These are phyloP conservation scores for Pollenia angustigena DNA, from an alignment of 2,888 invertebrate species.

Conservation along the genomic window DNA sequence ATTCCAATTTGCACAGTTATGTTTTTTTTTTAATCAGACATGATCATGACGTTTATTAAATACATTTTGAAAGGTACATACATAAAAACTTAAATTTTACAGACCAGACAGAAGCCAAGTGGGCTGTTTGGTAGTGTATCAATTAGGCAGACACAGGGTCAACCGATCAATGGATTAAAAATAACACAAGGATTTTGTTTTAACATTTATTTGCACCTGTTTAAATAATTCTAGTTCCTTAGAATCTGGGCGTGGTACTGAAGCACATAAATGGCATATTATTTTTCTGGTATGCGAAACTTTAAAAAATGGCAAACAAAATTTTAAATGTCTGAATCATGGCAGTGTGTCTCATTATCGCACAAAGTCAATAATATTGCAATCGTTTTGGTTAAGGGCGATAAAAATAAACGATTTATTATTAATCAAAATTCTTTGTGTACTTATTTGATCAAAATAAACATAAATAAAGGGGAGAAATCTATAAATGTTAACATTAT, in stretches of 20 bases:
- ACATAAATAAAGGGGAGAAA: too few species aligned
- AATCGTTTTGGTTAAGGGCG: not conserved
- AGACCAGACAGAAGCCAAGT: constrained; percentile 51
- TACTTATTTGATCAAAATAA: not conserved
- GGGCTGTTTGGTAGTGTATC: constrained; percentile 36
- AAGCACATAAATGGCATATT: not conserved
- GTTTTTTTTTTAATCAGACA: constrained; percentile 36
- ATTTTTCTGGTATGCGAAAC: not conserved
- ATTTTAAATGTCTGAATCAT: constrained; percentile 55
- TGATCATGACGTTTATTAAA: constrained; percentile 66
- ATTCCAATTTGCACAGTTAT: constrained; percentile 67
- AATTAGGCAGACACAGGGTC: constrained; percentile 41
- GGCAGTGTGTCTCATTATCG: constrained; percentile 11
- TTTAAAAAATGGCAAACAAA: not conserved
- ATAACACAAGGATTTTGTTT: not conserved
- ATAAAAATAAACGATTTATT: constrained; percentile 1
- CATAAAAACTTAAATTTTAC: constrained; percentile 50
- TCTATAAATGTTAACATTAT: too few species aligned
- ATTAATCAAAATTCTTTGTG: constrained; percentile 3
- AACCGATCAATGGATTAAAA: not conserved
- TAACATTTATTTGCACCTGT: constrained; percentile 56
- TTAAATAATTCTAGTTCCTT: constrained; percentile 14
- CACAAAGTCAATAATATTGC: constrained; percentile 26
- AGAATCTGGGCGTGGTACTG: constrained; percentile 55
- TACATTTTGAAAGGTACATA: constrained; percentile 43